These are phyloP conservation scores for Ispidina picta DNA, from an alignment of 2,797 vertebrate species.

Conservation along the genomic window DNA sequence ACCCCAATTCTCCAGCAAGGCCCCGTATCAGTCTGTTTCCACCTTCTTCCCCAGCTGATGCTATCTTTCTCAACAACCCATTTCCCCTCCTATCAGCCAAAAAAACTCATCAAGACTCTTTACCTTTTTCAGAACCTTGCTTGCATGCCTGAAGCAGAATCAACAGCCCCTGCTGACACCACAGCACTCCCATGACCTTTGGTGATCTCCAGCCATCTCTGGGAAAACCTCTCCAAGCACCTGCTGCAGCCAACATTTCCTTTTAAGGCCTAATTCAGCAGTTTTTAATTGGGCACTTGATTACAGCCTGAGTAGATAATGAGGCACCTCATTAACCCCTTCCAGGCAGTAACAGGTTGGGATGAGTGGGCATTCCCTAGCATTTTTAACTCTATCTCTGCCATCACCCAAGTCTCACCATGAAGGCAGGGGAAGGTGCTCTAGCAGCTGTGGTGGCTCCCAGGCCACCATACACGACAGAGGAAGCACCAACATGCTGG, in stretches of 20 bases:
- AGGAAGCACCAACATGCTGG: background rate
- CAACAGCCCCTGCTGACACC: background rate
- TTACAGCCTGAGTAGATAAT: background rate
- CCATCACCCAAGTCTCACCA: too few relatives aligned
- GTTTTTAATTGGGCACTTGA: background rate
- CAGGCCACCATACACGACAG: background rate
- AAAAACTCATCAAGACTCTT: background rate
- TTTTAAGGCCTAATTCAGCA: background rate
- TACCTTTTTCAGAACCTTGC: background rate
- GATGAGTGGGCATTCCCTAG: background rate
- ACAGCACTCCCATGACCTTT: too few relatives aligned
- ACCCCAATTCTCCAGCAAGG: background rate
- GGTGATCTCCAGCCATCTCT: fast-evolving
- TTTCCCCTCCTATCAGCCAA: background rate
- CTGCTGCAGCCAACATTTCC: fast-evolving
- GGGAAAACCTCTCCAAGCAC: background rate
- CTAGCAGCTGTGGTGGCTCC: background rate
- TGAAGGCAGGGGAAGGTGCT: background rate
- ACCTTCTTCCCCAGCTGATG: background rate
- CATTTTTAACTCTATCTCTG: background rate
- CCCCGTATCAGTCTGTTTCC: too few relatives aligned
- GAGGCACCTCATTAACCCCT: background rate
- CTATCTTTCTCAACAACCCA: background rate
- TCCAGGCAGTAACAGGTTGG: background rate
- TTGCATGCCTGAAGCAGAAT: fast-evolving